Evolutionary conservation across 2,113 vertebrate species (phyloP).

Genomic region (Jacana jacana): DNA sequence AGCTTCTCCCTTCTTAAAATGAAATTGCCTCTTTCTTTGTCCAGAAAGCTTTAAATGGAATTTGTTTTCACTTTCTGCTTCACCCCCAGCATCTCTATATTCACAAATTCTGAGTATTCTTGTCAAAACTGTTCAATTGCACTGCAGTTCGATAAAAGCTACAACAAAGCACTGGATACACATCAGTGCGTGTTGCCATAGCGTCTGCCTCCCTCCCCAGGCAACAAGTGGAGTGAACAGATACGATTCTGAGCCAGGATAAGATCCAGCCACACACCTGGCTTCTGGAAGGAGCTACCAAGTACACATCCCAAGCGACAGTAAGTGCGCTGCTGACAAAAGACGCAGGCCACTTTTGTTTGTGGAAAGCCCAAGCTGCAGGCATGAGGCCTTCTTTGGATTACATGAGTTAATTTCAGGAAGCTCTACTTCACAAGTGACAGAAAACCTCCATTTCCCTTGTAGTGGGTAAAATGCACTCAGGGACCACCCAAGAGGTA

Average conservation of each 20-base stretch:
- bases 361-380: neutral
- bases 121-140: neutral
- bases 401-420: neutral
- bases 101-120: neutral
- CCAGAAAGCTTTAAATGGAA: neutral
- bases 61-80: neutral
- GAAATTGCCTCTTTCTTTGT: neutral
- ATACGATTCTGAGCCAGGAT: neutral
- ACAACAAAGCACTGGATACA: neutral
- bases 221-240: neutral
- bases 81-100: neutral
- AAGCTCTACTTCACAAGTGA: neutral
- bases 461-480: neutral
- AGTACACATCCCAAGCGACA: neutral
- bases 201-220: neutral
- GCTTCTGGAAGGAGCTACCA: neutral
- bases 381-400: neutral
- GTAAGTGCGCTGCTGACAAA: neutral
- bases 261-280: neutral
- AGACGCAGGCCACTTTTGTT: neutral
- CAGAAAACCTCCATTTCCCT: neutral
- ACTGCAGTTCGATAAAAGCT: neutral
- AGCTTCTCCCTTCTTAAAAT: neutral
- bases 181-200: neutral
- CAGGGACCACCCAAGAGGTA: neutral